Base-by-base conservation (phyloP, 2,113 vertebrate genomes). In the Xiphophorus couchianus region DNA sequence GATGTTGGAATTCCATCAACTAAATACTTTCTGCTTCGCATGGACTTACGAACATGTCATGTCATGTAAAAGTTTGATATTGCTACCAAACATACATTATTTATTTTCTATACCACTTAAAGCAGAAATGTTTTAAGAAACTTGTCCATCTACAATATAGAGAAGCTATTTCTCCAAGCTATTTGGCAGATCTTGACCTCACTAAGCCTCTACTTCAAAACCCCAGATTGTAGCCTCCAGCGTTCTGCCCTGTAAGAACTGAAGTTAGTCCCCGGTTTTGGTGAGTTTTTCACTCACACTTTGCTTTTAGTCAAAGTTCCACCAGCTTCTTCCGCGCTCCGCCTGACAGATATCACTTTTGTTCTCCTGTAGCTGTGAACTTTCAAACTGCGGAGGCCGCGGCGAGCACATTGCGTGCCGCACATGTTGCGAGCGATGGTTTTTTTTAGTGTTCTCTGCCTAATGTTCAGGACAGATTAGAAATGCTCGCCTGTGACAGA, bases 191-290 rank as follows among this genome's bases (percentile, higher is more conserved):
- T 81, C 82, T 77, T 92, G 91, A 93, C 91, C 90, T 87, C 84
- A 69, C 86, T 87, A 84, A 90, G 89, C 83, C 83, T 78, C 65
- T 19, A 88, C 87, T 93, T 94, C 90, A 93, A 92, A 93, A 94
- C 93, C 82, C 78, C 4, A 74, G 83, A 94, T 91, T 86, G 84
- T 88, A 81, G 95, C 94, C 95, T 92, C 94, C 93, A 95, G 96
- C 96, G 86, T 93, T 94, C 93, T 90, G 93, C 90, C 93, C 94
- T 97, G 17, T 58, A 95, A 96, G 95, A 96, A 96, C 95, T 95
- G 94, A 95, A 94, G 94, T 96, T 96, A 94, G 92, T 87, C 77
- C 68, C 79, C 88, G 90, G 90, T 94, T 96, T 95, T 94, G 33
- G 71, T 69, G 78, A 12, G 27, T 2, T 74, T 30, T 71, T 73